Conservation (phyloP, 2,888 invertebrate genomes). For the Cetonia aurata region DNA sequence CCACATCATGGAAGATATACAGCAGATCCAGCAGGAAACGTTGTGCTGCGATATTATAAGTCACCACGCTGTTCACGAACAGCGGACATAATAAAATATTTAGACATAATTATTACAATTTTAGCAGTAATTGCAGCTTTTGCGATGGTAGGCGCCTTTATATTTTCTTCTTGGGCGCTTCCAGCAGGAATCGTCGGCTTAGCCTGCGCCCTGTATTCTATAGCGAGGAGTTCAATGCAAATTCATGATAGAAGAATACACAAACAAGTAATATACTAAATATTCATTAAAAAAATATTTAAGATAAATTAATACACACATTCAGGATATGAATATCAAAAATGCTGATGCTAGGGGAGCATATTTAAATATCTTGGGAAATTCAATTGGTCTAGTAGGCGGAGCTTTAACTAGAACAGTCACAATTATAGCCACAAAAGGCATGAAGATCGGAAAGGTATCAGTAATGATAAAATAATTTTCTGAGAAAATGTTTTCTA, state of each 20-base stretch:
- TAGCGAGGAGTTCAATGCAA: constrained; percentile 68
- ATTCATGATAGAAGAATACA: constrained; percentile 67
- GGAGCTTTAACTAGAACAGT: constrained; percentile 65
- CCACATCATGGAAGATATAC: constrained; percentile 68
- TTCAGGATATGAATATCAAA: constrained; percentile 64
- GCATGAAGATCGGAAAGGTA: constrained; percentile 69
- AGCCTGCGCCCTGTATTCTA: constrained; percentile 64
- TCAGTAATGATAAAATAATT: constrained; percentile 47
- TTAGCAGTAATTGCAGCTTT: constrained; percentile 63
- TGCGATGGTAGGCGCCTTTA: constrained; percentile 59
- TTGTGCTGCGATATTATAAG: constrained; percentile 56
- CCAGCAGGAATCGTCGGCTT: constrained; percentile 35
- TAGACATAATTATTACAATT: constrained; percentile 58
- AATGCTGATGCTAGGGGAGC: constrained; percentile 73
- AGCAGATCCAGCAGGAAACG: constrained; percentile 51
- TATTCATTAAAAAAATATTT: neutral
- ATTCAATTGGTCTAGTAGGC: constrained; percentile 70
- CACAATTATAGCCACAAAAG: constrained; percentile 54
- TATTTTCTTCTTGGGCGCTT: constrained; percentile 11
- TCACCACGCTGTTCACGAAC: constrained; percentile 60
- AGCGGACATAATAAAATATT: constrained; percentile 54
- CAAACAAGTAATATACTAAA: constrained; percentile 66
- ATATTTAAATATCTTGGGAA: constrained; percentile 72
- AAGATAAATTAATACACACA: too few relatives aligned
- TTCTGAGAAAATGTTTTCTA: too few relatives aligned